Percentiles rank a stretch among this genome's conserved stretches.
Conservation (phyloP, 2,888 invertebrate species). For the Drosophila tripunctata region DNA sequence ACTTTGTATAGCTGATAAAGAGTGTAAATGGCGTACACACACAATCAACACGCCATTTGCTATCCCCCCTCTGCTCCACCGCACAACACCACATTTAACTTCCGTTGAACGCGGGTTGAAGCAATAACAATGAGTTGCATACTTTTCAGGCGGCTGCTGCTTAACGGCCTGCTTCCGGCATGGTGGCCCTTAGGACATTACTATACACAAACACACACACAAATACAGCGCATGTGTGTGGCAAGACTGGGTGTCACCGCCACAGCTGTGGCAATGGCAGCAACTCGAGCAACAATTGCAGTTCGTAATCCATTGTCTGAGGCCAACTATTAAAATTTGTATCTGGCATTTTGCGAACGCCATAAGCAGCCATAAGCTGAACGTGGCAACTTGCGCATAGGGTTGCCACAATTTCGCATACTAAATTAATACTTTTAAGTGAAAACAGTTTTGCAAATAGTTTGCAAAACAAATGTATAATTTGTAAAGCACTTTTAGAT, state of each 20-base stretch:
- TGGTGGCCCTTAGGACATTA: constrained; percentile 28
- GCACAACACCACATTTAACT: background rate
- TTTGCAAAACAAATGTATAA: too few species aligned
- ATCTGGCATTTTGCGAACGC: constrained; percentile 31
- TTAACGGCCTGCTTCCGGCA: constrained; percentile 48
- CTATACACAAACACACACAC: constrained; percentile 7
- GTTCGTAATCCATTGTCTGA: constrained; percentile 48
- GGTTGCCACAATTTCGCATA: background rate
- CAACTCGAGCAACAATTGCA: constrained; percentile 38
- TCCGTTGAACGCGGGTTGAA: constrained; percentile 12
- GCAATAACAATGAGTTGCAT: constrained; percentile 52
- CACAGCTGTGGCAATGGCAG: constrained; percentile 10
- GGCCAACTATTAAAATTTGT: constrained; percentile 57
- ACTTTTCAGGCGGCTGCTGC: constrained; percentile 52
- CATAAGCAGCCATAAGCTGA: constrained; percentile 41
- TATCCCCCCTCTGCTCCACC: background rate
- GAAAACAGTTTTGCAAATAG: too few species aligned
- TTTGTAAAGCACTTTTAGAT: too few species aligned
- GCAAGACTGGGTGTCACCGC: constrained; percentile 13
- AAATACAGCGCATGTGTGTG: background rate
- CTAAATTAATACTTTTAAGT: too few species aligned
- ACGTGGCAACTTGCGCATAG: constrained; percentile 2
- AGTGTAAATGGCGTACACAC: constrained; percentile 35
- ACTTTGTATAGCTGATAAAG: constrained; percentile 40
- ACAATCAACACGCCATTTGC: constrained; percentile 22